A percentile compares a stretch with the other conserved stretches of the same genome.
Conservation (phyloP, 2,113 vertebrate species). For the Sinosuthora webbiana region DNA sequence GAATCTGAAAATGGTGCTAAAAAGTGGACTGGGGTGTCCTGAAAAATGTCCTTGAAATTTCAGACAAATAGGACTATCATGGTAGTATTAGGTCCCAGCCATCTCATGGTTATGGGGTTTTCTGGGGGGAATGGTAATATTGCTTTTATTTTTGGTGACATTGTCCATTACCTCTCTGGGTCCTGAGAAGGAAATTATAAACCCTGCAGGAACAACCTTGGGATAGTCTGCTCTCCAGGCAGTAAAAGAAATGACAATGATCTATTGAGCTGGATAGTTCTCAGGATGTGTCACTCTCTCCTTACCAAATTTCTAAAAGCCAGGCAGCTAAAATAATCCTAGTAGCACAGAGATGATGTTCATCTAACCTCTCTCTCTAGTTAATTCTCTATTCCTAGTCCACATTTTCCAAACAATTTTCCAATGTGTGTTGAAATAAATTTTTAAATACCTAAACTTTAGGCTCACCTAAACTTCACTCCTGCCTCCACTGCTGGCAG, state of each 20-base stretch:
- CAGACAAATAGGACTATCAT: neutral
- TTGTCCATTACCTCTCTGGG: neutral
- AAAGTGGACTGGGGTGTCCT: neutral
- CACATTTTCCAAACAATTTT: neutral
- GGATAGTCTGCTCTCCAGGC: neutral
- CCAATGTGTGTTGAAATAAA: neutral
- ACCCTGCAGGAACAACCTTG: neutral
- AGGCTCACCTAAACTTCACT: neutral
- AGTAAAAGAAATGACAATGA: neutral
- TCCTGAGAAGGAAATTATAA: neutral
- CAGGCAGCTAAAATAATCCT: neutral
- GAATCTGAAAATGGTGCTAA: neutral
- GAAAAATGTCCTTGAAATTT: neutral
- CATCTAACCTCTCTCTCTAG: neutral
- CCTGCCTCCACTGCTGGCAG: neutral
- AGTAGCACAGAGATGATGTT: neutral
- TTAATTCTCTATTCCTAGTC: neutral
- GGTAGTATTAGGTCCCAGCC: neutral
- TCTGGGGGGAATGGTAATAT: accelerated
- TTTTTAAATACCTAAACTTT: neutral
- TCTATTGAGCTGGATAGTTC: neutral
- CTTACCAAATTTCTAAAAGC: neutral
- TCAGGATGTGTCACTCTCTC: neutral
- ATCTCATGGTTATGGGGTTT: neutral
- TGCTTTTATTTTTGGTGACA: neutral